These are phyloP conservation scores for Glossosoma conforme DNA, from an alignment of 1,140 invertebrate genomes.

Conservation along the genomic window DNA sequence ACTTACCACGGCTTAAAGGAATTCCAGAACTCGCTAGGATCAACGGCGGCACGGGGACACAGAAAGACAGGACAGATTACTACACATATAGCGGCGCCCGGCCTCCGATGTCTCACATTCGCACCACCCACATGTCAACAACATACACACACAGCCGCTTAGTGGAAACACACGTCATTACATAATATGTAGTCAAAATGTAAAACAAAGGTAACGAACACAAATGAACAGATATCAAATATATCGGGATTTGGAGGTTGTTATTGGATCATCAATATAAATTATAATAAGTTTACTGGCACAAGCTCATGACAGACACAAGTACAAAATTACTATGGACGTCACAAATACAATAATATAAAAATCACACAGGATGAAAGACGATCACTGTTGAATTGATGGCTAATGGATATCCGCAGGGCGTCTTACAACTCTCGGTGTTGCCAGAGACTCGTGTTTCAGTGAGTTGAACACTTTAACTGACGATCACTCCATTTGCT, in stretches of 20 bases:
- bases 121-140: no score
- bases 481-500: background rate
- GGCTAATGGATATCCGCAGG: no score
- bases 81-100: conserved; percentile 61
- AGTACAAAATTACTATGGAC: conserved; percentile 46
- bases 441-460: no score
- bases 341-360: conserved; percentile 27
- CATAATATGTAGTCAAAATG: no score
- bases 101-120: no score
- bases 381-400: no score
- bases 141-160: no score
- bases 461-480: no score
- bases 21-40: conserved; percentile 92
- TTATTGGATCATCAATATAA: conserved; percentile 19
- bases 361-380: conserved; percentile 23
- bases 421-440: no score
- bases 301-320: conserved; percentile 52
- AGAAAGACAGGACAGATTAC: conserved; percentile 67
- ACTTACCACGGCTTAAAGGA: conserved; percentile 96
- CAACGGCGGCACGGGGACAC: conserved; percentile 61
- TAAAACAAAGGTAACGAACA: background rate
- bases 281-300: conserved; percentile 24
- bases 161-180: no score
- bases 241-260: conserved; percentile 25
- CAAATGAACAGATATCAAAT: no score